Evolutionary conservation across 2,113 vertebrate species (phyloP).

Genomic region (Nipponia nippon): DNA sequence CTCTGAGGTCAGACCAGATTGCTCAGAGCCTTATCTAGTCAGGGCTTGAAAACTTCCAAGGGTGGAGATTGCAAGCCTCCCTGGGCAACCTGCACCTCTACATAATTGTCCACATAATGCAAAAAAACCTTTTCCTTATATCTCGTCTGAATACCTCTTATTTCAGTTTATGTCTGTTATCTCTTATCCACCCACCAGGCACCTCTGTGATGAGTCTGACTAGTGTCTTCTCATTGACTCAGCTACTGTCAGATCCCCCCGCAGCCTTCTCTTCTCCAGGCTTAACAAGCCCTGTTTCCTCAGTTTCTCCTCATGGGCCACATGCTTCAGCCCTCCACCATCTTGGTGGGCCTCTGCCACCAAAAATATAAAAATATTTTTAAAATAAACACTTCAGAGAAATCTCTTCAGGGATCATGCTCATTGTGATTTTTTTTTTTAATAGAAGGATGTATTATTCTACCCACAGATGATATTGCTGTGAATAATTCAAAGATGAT

Average conservation of each 20-base stretch:
- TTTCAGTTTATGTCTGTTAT: not conserved
- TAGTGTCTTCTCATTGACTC: not conserved
- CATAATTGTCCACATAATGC: fast-evolving
- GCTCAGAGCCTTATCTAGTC: not conserved
- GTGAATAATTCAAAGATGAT: not conserved
- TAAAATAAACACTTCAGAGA: not conserved
- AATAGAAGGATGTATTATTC: not conserved
- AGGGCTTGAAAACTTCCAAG: not conserved
- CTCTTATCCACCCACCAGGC: not conserved
- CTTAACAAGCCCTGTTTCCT: not conserved
- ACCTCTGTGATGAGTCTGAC: not conserved
- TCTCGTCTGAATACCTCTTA: no score
- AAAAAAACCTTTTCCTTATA: fast-evolving
- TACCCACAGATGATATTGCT: not conserved
- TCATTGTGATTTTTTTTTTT: not conserved
- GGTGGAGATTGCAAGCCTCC: not conserved
- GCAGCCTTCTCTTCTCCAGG: not conserved
- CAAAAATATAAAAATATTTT: not conserved
- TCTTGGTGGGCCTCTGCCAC: not conserved
- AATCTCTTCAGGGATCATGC: not conserved
- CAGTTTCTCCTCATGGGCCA: not conserved
- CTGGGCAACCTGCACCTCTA: not conserved
- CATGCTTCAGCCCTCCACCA: not conserved
- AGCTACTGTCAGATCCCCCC: not conserved
- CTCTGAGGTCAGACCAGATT: not conserved